Evolutionary conservation across 1,140 invertebrate genomes (phyloP).

Genomic region (Drosophila dunni): DNA sequence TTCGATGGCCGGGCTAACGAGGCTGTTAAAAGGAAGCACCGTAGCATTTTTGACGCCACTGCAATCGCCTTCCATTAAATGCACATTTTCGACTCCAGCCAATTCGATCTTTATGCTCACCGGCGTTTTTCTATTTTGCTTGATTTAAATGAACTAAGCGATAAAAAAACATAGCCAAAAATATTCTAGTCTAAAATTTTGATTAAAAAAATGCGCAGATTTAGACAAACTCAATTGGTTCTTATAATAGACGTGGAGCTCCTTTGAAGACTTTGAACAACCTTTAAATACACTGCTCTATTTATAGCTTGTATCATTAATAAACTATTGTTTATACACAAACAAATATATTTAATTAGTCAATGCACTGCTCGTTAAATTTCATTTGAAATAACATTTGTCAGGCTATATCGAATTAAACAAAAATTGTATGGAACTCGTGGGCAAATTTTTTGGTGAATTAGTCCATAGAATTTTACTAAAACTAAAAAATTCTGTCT

Average conservation of each 20-base stretch:
- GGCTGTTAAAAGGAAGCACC: conserved; percentile 62
- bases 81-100: conserved; percentile 49
- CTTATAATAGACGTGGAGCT: conserved; percentile 20
- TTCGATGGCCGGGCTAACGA: conserved; percentile 62
- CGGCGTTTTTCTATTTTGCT: neutral
- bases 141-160: neutral
- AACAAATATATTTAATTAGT: too few species aligned
- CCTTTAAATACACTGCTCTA: too few species aligned
- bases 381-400: too few species aligned
- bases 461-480: neutral
- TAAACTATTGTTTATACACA: too few species aligned
- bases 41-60: conserved; percentile 49
- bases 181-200: conserved; percentile 24
- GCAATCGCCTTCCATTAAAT: conserved; percentile 68
- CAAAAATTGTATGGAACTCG: neutral
- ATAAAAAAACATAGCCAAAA: neutral
- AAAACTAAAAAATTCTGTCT: neutral
- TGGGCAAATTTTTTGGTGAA: neutral
- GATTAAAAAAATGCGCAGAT: conserved; percentile 23
- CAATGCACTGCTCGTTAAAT: too few species aligned
- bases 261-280: neutral
- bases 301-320: too few species aligned
- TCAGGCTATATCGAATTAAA: neutral
- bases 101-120: conserved; percentile 5
- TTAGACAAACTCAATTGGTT: conserved; percentile 49